Conservation (phyloP, 2,113 vertebrate species). For the Alethe castanea region DNA sequence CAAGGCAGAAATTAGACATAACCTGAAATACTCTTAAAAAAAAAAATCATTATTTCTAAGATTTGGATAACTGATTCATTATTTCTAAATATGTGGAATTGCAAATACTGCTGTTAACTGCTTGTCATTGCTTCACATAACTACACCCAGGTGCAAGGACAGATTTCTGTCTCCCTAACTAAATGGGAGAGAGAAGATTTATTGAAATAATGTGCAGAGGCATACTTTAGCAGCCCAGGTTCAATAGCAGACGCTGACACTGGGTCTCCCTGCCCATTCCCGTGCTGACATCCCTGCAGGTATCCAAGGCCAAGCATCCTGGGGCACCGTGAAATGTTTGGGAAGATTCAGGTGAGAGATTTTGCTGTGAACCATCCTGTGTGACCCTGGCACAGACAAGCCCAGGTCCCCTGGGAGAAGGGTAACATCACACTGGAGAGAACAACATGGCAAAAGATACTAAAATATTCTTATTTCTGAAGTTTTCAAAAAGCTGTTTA, state of each 20-base stretch:
- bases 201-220: neutral
- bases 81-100: neutral
- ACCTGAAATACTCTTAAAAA: neutral
- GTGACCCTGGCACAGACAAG: neutral
- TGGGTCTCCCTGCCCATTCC: neutral
- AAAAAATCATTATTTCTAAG: neutral
- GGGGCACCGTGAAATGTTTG: neutral
- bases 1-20: neutral
- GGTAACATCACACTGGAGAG: fast-evolving
- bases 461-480: neutral
- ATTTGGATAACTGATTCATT: neutral
- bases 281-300: neutral
- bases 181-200: neutral
- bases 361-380: neutral
- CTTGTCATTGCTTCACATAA: neutral
- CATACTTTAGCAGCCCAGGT: neutral
- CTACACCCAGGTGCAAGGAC: neutral
- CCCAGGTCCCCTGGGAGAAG: neutral
- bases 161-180: neutral
- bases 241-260: neutral
- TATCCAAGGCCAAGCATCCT: fast-evolving
- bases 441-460: neutral
- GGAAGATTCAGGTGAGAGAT: neutral
- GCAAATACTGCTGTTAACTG: neutral
- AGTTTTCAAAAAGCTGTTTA: neutral